Evolutionary conservation across 2,113 vertebrate species (phyloP), one percentile per base, ranked within the genome.

Genomic region (Turnix velox): DNA sequence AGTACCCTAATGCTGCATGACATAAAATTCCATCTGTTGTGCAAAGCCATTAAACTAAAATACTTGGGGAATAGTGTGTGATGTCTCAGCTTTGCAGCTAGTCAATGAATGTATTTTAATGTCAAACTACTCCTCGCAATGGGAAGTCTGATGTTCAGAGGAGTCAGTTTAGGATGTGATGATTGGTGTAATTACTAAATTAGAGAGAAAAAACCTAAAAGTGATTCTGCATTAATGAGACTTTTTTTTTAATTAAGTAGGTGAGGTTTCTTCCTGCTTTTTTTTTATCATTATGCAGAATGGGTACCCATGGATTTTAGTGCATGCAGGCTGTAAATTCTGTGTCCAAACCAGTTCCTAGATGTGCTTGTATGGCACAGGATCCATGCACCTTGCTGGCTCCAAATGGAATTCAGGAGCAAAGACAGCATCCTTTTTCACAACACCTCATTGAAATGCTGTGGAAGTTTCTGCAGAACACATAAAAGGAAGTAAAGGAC

Each of bases 21-120:
- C 96, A 97, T 98, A 97, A 98, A 98, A 97, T 96, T 97, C 95
- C 97, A 98, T 97, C 97, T 98, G 96, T 95, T 98, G 87, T 79
- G 92, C 46, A 96, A 75, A 92, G 91, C 87, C 85, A 95, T 93
- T 76, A 97, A 97, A 97, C 91, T 97, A 96, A 95, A 90, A 94
- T 90, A 81, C 57, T 67, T 66, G 57, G 87, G 92, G 82, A 97
- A 94, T 80, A 94, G 59, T 48, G 92, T 5, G 14, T 79, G 67
- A 65, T 76, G 95, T 58, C 49, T 95, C 79, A 59, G 78, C 48
- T 93, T 96, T 95, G 93, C 82, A 92, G 73, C 63, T 75, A 59
- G 49, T 82, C 96, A 90, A 58, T 91, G 88, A 49, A 51, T 55
- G 82, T 73, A 42, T 95, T 93, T 93, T 91, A 89, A 84, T 94